Base-by-base conservation (phyloP, 23 tunicate species). In the Botrylloides violaceus region DNA sequence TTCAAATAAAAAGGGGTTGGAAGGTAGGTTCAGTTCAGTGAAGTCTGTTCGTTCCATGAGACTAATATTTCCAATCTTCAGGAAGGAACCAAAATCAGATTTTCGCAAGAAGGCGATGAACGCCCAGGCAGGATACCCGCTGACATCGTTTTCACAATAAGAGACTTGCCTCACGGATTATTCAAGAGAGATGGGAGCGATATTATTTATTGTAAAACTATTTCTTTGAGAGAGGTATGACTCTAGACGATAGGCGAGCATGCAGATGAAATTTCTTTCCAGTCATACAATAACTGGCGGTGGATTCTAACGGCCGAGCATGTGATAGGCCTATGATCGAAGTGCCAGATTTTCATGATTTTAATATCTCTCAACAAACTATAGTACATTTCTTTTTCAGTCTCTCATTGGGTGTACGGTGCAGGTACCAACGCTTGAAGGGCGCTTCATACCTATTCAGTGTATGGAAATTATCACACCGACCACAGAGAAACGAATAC, bases 81-180 rank as follows among this genome's bases (percentile, higher is more conserved):
- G 83, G 96, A 87, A 70, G 96, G 96, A 55, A 87, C 96, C 15
- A 80, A 81, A 37, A 87, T 87, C 32, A 87, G 86, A 37, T 87
- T 80, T 77, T 64, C 96, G 3, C 47, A 77, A 57, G 96, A 87
- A 50, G 96, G 96, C 1, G 96, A 87, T 57, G 84, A 87, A 37
- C 70, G 61, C 39, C 70, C 80, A 1, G 68, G 71, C 33, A 70
- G 62, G 37, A 76, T 87, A 28, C 87, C 86, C 25, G 79, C 96
- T 34, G 96, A 87, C 39, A 71, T 87, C 62, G 66, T 87, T 2
- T 87, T 87, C 34, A 77, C 81, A 5, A 64, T 87, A 29, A 87
- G 81, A 75, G 96, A 87, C 57, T 50, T 59, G 0, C 87, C 86
- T 22, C 96, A 87, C 71, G 49, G 53, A 18, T 18, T 29, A 31